A percentile compares a stretch with the other conserved stretches of the same genome.
phyloP scores from a whole-genome alignment of 2,113 vertebrate species.

The Panthera uncia region DNA sequence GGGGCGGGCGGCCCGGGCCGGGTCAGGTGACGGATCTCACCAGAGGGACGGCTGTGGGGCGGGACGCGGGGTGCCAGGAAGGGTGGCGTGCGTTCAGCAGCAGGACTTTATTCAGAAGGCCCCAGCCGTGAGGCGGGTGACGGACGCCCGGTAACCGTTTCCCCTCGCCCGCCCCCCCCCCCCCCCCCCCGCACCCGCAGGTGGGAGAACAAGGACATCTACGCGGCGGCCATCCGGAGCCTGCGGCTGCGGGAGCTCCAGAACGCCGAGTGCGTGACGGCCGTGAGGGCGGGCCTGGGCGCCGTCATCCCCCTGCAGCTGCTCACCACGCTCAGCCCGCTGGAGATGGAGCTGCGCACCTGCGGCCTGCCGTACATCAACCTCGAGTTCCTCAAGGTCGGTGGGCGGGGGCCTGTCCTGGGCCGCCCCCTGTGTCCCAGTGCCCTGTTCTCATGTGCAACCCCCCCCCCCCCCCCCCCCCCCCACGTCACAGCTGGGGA shows the following conservation, averaged over 20 bases:
- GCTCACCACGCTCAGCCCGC: conserved; percentile 92
- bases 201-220: conserved; percentile 98
- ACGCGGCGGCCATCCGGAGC: conserved; percentile 91
- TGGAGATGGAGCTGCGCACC: conserved; percentile 96
- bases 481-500: fast-evolving
- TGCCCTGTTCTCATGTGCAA: background rate
- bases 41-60: background rate
- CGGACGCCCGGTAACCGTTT: background rate
- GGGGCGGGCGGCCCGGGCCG: background rate
- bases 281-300: conserved; percentile 92
- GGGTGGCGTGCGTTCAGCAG: background rate
- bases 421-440: background rate
- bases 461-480: too few relatives aligned
- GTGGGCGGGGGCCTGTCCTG: background rate
- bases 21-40: fast-evolving
- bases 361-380: conserved; percentile 97
- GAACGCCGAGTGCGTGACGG: conserved; percentile 92
- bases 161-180: background rate
- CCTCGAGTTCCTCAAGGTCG: conserved; percentile 97
- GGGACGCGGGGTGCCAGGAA: fast-evolving
- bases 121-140: background rate
- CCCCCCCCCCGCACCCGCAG: conserved; percentile 73
- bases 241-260: conserved; percentile 94
- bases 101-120: background rate
- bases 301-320: conserved; percentile 98